Conservation (phyloP, 2,113 vertebrate species). For the Pimephales promelas region DNA sequence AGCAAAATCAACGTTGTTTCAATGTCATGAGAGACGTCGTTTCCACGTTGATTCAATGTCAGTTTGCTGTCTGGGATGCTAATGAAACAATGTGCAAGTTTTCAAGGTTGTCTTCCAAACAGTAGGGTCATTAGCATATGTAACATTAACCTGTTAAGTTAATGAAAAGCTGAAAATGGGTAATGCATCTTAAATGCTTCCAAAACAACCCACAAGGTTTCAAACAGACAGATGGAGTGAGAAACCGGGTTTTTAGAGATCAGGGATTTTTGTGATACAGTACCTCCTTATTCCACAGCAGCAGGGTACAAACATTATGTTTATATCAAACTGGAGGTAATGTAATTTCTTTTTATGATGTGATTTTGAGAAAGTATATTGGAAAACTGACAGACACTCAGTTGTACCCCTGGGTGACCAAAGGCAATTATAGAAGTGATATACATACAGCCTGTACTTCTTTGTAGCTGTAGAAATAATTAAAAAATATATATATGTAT, state of each 20-base stretch:
- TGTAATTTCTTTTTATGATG: background rate
- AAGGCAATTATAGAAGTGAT: slow-evolving; percentile 7
- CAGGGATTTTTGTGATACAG: background rate
- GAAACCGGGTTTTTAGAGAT: background rate
- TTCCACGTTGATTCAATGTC: no score
- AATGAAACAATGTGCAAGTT: slow-evolving; percentile 9
- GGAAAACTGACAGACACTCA: slow-evolving; percentile 10
- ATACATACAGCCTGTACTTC: background rate
- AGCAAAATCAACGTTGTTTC: no score
- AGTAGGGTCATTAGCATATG: slow-evolving; percentile 6
- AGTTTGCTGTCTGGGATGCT: no score
- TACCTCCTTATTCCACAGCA: slow-evolving; percentile 4
- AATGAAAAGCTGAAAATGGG: background rate
- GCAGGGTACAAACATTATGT: slow-evolving; percentile 16
- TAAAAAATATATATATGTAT: background rate
- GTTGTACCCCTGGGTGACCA: background rate
- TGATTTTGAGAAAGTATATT: background rate
- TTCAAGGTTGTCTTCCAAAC: background rate
- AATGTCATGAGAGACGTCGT: no score
- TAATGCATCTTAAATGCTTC: background rate
- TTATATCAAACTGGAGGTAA: background rate
- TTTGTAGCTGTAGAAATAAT: background rate
- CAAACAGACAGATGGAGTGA: slow-evolving; percentile 22
- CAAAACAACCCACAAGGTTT: slow-evolving; percentile 6
- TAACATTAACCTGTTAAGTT: background rate